Base-by-base conservation (phyloP, 2,113 vertebrate genomes). In the Bucco capensis region DNA sequence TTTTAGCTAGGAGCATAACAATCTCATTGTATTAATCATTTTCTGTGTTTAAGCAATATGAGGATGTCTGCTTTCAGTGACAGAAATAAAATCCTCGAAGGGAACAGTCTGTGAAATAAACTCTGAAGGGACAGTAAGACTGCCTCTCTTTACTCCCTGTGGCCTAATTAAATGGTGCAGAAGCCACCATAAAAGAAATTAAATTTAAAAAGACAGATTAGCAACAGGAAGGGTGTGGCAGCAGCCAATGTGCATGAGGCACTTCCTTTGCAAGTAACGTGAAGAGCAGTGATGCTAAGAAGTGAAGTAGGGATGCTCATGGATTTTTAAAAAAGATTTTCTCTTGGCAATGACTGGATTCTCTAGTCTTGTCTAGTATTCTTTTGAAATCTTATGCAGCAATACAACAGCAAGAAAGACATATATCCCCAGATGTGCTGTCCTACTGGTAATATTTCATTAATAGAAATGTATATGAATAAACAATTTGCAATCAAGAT, bases 191-290 rank as follows among this genome's bases (percentile, higher is more conserved):
- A 95, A 94, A 96, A 93, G 94, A 98, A 98, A 98, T 97, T 95
- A 98, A 97, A 98, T 97, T 96, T 97, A 96, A 98, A 98, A 98
- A 97, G 96, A 94, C 96, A 98, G 97, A 97, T 97, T 97, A 97
- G 97, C 95, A 97, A 97, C 97, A 97, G 97, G 95, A 98, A 97
- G 93, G 97, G 96, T 95, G 90, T 97, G 96, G 96, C 92, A 95
- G 71, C 13, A 46, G 35, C 21, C 14, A 2, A 23, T 12, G n/a
- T 83, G 6, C 6, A 0, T 50, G 71, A 53, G 71, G 21, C 7
- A 4, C 72, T 71, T 76, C 49, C 76, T 96, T 85, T 79, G 67
- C 88, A 78, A 83, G 81, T 57, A 57, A 24, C n/a, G 2, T 46
- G 58, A 75, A 40, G 42, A 61, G 24, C 0, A 0, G 27, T 50